Base-by-base conservation (phyloP, 2,797 vertebrate species). In the Bovichtus diacanthus region DNA sequence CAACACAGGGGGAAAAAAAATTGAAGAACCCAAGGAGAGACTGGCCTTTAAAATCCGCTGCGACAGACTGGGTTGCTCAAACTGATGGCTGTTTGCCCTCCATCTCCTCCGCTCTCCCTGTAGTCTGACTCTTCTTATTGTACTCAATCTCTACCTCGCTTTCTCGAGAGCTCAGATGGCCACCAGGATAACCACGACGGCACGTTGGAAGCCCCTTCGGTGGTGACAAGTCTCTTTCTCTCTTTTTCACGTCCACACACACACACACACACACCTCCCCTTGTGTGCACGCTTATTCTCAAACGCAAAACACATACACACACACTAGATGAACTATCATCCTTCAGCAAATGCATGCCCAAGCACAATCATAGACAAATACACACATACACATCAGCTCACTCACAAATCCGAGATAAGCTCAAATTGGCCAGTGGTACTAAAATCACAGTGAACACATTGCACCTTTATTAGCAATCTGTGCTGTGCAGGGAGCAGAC, bases 381-480 rank as follows among this genome's bases (percentile, higher is more conserved):
- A 62, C 51, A 51, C 53, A 53, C n/a, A n/a, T n/a, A n/a, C 50
- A 66, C 58, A 67, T 50, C 25, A 36, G 51, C 70, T 76, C 58
- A 31, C 41, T 74, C 74, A 23, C 25, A 0, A 74, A 78, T 68
- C 68, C 21, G 44, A 73, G 76, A 91, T 89, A 80, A 89, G 82
- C 73, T 78, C 50, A 82, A 81, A 83, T 83, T 92, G 84, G 76
- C 82, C 67, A 53, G 50, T 78, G 79, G 76, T 76, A 15, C 69
- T 69, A 87, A 88, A 92, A 90, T 90, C 83, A 63, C 80, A 78
- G 74, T 4, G 15, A 93, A 87, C 83, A 92, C 83, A 82, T 75
- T 83, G 85, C 77, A 86, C 82, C 81, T 91, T 93, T 92, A 93
- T 93, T 92, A 91, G 83, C 85, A 90, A 90, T 93, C 88, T 91